Conservation (phyloP, 2,888 invertebrate genomes). For the Galerucella calmariensis region DNA sequence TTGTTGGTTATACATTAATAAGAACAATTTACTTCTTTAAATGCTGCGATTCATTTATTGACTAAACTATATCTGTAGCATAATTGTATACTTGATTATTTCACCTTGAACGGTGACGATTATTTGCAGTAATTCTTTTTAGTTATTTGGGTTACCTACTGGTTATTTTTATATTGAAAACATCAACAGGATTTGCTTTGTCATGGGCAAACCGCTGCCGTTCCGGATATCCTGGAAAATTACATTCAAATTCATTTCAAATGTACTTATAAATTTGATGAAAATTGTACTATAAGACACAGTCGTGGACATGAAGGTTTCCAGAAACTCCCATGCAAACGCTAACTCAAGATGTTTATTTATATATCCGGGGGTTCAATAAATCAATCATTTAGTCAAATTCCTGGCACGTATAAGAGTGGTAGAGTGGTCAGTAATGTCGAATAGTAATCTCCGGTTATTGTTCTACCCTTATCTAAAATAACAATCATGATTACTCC, state of each 20-base stretch:
- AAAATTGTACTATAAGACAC: not conserved
- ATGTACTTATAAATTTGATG: not conserved
- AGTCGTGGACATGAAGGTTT: not conserved
- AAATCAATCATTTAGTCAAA: no score
- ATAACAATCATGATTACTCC: no score
- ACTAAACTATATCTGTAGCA: not conserved
- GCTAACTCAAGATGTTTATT: no score
- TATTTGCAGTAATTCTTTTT: not conserved
- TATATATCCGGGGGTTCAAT: no score
- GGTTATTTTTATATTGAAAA: not conserved
- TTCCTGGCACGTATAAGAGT: no score
- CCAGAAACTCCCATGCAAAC: no score
- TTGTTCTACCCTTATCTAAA: no score
- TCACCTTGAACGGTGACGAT: conserved; percentile 5
- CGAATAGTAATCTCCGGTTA: no score
- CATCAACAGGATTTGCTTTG: conserved; percentile 4
- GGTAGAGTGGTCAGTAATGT: no score
- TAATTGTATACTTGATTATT: not conserved
- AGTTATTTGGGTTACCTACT: conserved; percentile 1
- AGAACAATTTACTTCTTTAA: not conserved
- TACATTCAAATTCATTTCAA: not conserved
- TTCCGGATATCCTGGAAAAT: not conserved
- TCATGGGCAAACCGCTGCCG: not conserved
- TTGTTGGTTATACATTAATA: not conserved
- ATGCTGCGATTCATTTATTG: not conserved